These are phyloP conservation scores for Dryobotodes eremita DNA, from an alignment of 2,888 invertebrate genomes.

Conservation along the genomic window DNA sequence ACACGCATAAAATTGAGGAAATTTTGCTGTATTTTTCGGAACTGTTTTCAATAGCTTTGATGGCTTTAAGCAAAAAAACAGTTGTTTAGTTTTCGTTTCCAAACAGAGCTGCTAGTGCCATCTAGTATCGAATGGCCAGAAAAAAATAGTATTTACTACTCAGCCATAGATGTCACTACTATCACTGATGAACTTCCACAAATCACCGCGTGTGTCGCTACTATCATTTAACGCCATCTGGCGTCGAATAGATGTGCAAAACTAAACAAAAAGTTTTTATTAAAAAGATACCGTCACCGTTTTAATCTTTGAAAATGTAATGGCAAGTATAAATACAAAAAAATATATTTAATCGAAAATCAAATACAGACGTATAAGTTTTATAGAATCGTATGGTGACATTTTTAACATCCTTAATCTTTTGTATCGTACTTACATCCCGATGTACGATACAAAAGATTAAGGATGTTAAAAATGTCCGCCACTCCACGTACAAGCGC, in stretches of 20 bases:
- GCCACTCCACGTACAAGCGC: neutral
- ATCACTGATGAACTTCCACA: slow-evolving; percentile 42
- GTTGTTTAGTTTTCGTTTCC: fast-evolving
- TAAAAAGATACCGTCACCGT: neutral
- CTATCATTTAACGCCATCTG: slow-evolving; percentile 71
- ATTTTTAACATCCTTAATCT: neutral
- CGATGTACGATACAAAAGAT: too few relatives aligned
- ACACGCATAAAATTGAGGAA: neutral
- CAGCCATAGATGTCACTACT: slow-evolving; percentile 59
- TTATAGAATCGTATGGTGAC: neutral
- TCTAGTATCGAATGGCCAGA: slow-evolving; percentile 64
- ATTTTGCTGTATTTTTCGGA: neutral
- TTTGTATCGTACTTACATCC: too few relatives aligned
- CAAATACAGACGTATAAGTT: neutral
- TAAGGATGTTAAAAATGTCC: too few relatives aligned
- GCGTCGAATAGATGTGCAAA: slow-evolving; percentile 70
- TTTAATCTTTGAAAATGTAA: neutral
- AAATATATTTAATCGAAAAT: neutral
- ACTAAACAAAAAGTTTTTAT: neutral
- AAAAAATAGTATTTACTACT: slow-evolving; percentile 47
- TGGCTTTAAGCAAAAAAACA: neutral
- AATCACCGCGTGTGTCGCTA: slow-evolving; percentile 54
- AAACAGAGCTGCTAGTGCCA: slow-evolving; percentile 45
- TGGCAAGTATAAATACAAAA: neutral
- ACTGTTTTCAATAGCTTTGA: neutral